Base-by-base conservation (phyloP, 1,140 invertebrate genomes). In the Chrysomallon squamiferum region DNA sequence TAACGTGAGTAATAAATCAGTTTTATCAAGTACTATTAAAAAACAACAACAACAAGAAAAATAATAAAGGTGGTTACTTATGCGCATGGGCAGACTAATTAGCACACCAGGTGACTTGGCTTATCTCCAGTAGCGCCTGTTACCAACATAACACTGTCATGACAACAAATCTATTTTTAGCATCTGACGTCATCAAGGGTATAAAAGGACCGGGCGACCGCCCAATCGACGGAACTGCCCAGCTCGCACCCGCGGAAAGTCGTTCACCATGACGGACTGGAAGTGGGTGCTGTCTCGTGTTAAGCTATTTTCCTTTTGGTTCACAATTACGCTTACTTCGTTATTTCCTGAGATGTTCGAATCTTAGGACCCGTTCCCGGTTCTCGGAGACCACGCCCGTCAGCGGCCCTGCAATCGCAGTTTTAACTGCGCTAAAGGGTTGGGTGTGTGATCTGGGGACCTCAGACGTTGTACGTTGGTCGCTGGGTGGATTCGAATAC, bases 211-310 rank as follows among this genome's bases (percentile, higher is more conserved):
- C 6, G 35, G 15, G 35, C 35, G 15, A 15, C 35, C 5, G 15
- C 35, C 6, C 5, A 7, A 7, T 38, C 5, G n/a, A 20, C 2
- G 25, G 27, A 49, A n/a, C 62, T 35, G 22, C 62, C 52, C 62
- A 13, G 33, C 47, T 22, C 32, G 41, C 38, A 41, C 20, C 52
- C 3, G 20, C 62, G 41, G 52, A 52, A 52, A 52, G 49, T 41
- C 52, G 30, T 30, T 38, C 3, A 32, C 35, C 57, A 54, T 54
- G 35, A 29, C 32, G 62, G 62, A 64, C 27, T 64, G 62, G 62
- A 64, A 64, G 62, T 64, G 62, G 62, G 62, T 64, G 62, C 62
- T 64, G 62, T 64, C 62, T 54, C 52, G 45, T n/a, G 7, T 15
- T 32, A 18, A 0, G 41, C n/a, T 22, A 64, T 57, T 64, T 18